Conservation (phyloP, 2,888 invertebrate species). For the Amiota communis region DNA sequence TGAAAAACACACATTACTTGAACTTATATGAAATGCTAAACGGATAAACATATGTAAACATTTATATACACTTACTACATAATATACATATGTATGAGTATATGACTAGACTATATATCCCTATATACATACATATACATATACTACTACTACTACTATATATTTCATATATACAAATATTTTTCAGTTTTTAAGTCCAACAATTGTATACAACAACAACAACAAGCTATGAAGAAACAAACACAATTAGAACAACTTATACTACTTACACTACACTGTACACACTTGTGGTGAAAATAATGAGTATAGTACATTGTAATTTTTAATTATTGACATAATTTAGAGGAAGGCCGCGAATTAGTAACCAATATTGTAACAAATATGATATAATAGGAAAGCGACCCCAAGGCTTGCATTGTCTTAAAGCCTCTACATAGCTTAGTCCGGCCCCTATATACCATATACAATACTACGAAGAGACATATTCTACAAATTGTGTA, state of each 20-base stretch:
- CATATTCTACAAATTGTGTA: too few relatives aligned
- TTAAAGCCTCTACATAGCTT: too few relatives aligned
- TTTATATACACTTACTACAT: conserved; percentile 31
- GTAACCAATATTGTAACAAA: too few relatives aligned
- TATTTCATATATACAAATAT: conserved; percentile 60
- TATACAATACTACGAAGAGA: too few relatives aligned
- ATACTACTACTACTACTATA: conserved; percentile 25
- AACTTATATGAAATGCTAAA: conserved; percentile 30
- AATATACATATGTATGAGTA: conserved; percentile 41
- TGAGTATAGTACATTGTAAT: too few relatives aligned
- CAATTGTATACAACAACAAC: conserved; percentile 55
- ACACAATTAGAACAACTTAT: conserved; percentile 61
- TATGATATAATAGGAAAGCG: too few relatives aligned
- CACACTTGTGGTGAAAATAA: too few relatives aligned
- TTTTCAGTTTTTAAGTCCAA: conserved; percentile 58
- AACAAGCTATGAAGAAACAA: conserved; percentile 39
- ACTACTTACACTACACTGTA: conserved; percentile 19
- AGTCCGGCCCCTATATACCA: too few relatives aligned
- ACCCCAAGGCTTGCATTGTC: too few relatives aligned
- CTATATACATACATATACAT: conserved; percentile 46
- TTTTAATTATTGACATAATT: too few relatives aligned
- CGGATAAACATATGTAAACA: conserved; percentile 29
- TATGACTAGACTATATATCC: conserved; percentile 37
- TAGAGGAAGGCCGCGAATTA: too few relatives aligned
- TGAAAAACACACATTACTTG: neutral